Evolutionary conservation across 1,140 invertebrate genomes (phyloP).

Genomic region (Nasonia giraulti): DNA sequence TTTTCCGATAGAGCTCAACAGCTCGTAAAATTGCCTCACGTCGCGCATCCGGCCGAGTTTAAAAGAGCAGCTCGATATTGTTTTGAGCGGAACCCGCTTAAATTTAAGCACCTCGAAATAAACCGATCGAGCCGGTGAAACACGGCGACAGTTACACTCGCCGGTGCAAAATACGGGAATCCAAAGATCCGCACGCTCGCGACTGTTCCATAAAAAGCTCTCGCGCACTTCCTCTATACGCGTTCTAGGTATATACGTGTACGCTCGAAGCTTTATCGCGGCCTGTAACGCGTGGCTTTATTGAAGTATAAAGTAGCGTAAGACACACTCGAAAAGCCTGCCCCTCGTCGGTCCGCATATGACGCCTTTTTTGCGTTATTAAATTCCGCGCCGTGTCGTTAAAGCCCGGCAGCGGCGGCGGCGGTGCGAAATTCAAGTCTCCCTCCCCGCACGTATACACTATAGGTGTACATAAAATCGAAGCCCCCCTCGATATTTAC

Average conservation of each 20-base stretch:
- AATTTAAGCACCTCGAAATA: neutral
- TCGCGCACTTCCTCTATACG: too few species aligned
- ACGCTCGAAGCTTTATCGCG: conserved; percentile 26
- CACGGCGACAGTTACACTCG: neutral
- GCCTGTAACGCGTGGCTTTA: conserved; percentile 9
- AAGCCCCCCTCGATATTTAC: conserved; percentile 33
- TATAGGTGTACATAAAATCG: conserved; percentile 16
- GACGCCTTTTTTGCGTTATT: conserved; percentile 38
- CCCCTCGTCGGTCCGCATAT: neutral
- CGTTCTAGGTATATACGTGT: neutral
- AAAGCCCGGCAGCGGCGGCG: neutral
- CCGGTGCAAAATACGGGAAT: neutral
- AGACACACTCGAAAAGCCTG: conserved; percentile 18
- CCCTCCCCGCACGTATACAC: neutral
- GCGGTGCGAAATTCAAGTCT: conserved; percentile 10
- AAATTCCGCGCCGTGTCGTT: conserved; percentile 32
- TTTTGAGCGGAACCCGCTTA: too few species aligned
- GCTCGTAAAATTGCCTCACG: too few species aligned
- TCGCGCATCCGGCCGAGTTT: too few species aligned
- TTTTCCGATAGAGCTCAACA: too few species aligned
- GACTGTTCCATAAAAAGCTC: conserved; percentile 4
- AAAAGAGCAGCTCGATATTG: too few species aligned
- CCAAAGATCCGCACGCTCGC: neutral
- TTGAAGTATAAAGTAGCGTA: conserved; percentile 40
- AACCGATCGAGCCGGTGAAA: neutral